Evolutionary conservation across 2,797 vertebrate species (phyloP).

Genomic region (Tangara arthus): DNA sequence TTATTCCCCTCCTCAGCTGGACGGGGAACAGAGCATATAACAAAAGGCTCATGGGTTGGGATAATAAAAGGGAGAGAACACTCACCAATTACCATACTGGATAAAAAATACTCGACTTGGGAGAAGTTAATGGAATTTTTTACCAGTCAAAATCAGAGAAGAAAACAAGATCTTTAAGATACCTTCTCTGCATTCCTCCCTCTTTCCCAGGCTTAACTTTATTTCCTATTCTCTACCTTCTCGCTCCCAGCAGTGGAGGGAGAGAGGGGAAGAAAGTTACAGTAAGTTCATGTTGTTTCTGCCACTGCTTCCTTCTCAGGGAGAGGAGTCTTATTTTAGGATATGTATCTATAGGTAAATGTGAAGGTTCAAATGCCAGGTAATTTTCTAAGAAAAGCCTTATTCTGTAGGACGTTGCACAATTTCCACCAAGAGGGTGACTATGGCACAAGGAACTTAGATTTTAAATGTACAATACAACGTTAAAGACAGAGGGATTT

Average conservation of each 20-base stretch:
- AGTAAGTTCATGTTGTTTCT: not conserved
- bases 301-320: not conserved
- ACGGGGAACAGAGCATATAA: too few relatives aligned
- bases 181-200: not conserved
- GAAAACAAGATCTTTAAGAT: not conserved
- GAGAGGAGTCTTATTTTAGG: not conserved
- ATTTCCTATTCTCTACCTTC: not conserved
- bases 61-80: not conserved
- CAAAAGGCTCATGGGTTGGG: fast-evolving
- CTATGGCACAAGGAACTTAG: not conserved
- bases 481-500: not conserved
- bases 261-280: not conserved
- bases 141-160: not conserved
- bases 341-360: not conserved
- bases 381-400: not conserved
- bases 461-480: not conserved
- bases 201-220: not conserved
- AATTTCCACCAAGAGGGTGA: not conserved
- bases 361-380: not conserved
- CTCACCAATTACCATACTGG: not conserved
- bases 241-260: too few relatives aligned
- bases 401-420: not conserved
- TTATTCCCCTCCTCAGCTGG: not conserved
- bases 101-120: fast-evolving
- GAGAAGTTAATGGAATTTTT: not conserved